Base-by-base conservation (phyloP, 1,140 invertebrate species). In the Cherax quadricarinatus region DNA sequence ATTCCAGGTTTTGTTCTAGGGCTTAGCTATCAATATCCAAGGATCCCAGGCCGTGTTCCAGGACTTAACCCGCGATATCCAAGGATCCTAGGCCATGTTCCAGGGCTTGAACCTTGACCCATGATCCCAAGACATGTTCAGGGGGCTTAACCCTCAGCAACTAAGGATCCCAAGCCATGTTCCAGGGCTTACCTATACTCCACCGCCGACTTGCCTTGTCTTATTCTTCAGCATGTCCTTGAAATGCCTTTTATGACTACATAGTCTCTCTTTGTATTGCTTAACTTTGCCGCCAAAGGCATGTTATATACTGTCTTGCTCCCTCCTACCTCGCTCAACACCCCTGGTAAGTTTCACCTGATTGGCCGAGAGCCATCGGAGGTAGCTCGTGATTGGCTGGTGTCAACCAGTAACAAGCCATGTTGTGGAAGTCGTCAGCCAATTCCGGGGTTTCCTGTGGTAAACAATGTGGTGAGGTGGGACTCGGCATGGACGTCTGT, bases 141-240 rank as follows among this genome's bases (percentile, higher is more conserved):
- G 12, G 9, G 4, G 62, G 62, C 62, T 66, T 66, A 18, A 66
- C 18, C 62, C 62, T 21, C 62, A 66, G 62, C 62, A 66, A 10
- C 62, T 16, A 66, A 16, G 7, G 12, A 16, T 18, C 62, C 62
- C 12, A 18, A 5, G 62, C 62, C 62, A 16, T 66, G 62, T 66
- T 5, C 62, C 12, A 21, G 62, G 62, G 10, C 18, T 66, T 21
- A 66, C 62, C 62, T 16, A 14, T 16, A 66, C 12, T 14, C 85
- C 85, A 87, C 41, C 66, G 85, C 85, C 85, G 70, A 70, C 85
- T 87, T 87, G 85, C 85, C 85, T 87, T 87, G 85, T 21, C 66
- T 62, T 57, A 87, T 41, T 49, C 85, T 87, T 18, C 62, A 87
- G 62, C 85, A 83, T 90, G 41, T 60, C 70, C 82, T 84, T 90